Percentiles rank a stretch among this genome's conserved stretches.
These are phyloP conservation scores for Threskiornis aethiopicus DNA, from an alignment of 2,797 vertebrate species.

Conservation along the genomic window DNA sequence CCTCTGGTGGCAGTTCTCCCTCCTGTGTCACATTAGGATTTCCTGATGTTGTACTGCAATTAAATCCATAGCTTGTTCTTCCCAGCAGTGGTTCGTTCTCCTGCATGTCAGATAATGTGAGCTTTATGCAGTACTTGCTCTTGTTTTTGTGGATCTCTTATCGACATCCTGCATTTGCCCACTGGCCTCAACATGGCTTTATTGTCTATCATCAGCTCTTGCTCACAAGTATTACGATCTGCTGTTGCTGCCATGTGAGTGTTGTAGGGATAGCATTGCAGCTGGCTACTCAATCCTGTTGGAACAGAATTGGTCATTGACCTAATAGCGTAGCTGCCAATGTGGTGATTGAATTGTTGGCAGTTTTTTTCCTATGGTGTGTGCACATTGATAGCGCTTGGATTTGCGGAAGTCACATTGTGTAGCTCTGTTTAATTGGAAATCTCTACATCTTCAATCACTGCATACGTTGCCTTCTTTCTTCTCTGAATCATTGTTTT, in stretches of 20 bases:
- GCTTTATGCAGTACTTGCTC: neutral
- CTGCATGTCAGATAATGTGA: neutral
- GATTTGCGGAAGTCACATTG: neutral
- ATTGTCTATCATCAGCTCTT: neutral
- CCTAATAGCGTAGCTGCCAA: neutral
- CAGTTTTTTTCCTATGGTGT: neutral
- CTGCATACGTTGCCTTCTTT: neutral
- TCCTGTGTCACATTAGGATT: neutral
- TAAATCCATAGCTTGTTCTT: neutral
- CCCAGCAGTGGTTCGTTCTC: neutral
- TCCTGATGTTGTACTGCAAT: neutral
- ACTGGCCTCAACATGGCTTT: neutral
- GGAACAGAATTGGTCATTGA: constrained; percentile 27
- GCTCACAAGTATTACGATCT: neutral
- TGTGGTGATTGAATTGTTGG: neutral
- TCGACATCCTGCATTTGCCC: neutral
- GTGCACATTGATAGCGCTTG: neutral
- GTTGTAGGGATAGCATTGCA: neutral
- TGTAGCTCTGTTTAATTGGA: neutral
- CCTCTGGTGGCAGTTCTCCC: neutral
- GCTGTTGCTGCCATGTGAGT: constrained; percentile 9
- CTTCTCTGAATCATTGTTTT: neutral
- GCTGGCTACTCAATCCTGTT: neutral
- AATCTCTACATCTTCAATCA: neutral
- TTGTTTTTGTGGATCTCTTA: neutral